Evolutionary conservation across 35 echinoderm and acorn worm genomes (phyloP).

Genomic region (Ophioderma brevispina): DNA sequence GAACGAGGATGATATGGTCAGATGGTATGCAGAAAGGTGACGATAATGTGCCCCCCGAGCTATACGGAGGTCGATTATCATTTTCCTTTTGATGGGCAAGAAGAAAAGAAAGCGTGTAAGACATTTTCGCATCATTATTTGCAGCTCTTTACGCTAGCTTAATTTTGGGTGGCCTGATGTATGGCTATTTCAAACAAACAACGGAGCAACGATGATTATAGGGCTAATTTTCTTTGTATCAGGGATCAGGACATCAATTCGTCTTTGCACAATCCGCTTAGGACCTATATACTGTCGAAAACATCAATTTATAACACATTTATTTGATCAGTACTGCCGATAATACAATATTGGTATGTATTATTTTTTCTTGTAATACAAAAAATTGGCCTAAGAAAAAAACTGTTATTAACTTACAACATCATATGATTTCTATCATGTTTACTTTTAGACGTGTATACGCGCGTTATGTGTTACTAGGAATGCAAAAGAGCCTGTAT

Average conservation of each 20-base stretch:
- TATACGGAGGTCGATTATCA: neutral
- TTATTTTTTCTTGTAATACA: too few relatives aligned
- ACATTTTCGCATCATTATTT: neutral
- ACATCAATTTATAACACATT: conserved; percentile 6
- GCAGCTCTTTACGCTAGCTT: neutral
- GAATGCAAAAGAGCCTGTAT: too few relatives aligned
- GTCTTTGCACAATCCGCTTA: neutral
- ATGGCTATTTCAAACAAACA: neutral
- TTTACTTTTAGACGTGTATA: too few relatives aligned
- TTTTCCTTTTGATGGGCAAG: neutral
- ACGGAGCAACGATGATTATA: neutral
- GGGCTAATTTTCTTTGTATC: neutral
- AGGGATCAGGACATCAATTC: neutral
- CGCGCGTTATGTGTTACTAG: too few relatives aligned
- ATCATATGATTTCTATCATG: too few relatives aligned
- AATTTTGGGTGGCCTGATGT: neutral
- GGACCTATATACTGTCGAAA: neutral
- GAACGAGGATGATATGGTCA: neutral
- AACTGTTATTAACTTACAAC: too few relatives aligned
- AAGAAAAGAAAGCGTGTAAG: neutral
- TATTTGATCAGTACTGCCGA: too few relatives aligned
- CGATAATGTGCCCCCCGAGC: neutral
- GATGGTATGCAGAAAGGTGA: neutral
- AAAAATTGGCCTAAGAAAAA: too few relatives aligned
- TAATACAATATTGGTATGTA: too few relatives aligned